Evolutionary conservation across 2,888 invertebrate genomes (phyloP), one percentile per base, ranked within the genome.

Genomic region (Horisme vitalbata): DNA sequence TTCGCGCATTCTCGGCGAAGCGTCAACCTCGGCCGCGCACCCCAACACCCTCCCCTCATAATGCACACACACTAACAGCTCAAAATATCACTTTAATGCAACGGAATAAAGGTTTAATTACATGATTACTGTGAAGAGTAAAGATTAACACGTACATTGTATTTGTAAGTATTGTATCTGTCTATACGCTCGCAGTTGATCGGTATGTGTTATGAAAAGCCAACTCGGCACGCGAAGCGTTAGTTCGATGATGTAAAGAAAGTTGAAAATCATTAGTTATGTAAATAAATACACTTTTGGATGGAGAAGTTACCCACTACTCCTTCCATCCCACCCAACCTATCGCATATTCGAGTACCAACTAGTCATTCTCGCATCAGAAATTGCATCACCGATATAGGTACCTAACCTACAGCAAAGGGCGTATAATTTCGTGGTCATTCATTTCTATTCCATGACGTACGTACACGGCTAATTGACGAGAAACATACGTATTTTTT

Each of bases 1-100:
- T 8, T 73, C 70, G 76, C 75, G 78, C 83, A 82, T 83, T 83
- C 84, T 81, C 79, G 70, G 71, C 70, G 85, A 84, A 28, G 75
- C 83, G 80, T 83, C 85, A 85, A 86, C 86, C 85, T 83, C 81
- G 69, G 69, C 57, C 38, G 13, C 48, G 69, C 68, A 66, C 64
- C 65, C 59, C 61, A 62, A 54, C 34, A 55, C 59, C 56, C 61
- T 52, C 59, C 65, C 56, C 64, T 59, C 58, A 60, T 59, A 59
- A 41, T 39, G 46, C 61, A 65, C 63, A 59, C 58, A 45, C 46
- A 49, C 55, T 51, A 39, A 47, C 41, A 45, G 26, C 15, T 45
- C 37, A 45, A 58, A 55, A 52, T 63, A 62, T 59, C 59, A 55
- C 65, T 69, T 73, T n/a, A 73, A 59, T 57, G 45, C 71, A 53